Conservation (phyloP, 2,113 vertebrate genomes). For the Balaeniceps rex region DNA sequence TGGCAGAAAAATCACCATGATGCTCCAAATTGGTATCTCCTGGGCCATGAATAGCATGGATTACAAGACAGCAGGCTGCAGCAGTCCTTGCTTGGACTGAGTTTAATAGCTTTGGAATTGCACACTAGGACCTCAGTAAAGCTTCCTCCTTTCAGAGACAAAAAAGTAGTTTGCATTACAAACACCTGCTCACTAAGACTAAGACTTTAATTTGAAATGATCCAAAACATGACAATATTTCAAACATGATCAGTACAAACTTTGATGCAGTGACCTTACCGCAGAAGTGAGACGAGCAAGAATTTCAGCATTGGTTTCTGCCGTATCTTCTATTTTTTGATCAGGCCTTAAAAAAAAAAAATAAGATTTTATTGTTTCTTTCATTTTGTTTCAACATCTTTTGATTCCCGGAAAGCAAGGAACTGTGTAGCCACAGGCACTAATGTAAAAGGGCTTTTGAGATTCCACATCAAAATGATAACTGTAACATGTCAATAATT, state of each 20-base stretch:
- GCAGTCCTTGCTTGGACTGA: background rate
- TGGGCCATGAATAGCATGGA: background rate
- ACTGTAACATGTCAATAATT: constrained; percentile 22
- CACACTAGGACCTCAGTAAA: background rate
- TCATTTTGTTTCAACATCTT: constrained; percentile 20
- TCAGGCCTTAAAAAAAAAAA: constrained; percentile 78
- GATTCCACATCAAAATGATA: constrained; percentile 22
- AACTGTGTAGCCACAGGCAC: constrained; percentile 11
- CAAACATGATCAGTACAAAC: background rate
- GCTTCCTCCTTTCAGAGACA: background rate
- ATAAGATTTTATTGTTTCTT: constrained; percentile 38
- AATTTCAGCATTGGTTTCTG: constrained; percentile 89
- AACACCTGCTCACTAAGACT: background rate
- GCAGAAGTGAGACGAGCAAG: constrained; percentile 93
- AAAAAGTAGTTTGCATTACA: background rate
- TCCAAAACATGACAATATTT: constrained; percentile 15
- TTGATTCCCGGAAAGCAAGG: constrained; percentile 34
- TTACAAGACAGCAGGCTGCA: background rate
- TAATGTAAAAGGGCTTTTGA: constrained; percentile 34
- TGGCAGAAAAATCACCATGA: background rate
- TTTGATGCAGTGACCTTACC: constrained; percentile 68
- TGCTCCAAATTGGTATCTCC: background rate
- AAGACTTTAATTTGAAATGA: constrained; percentile 7
- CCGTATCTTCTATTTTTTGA: constrained; percentile 84
- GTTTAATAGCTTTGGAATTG: background rate